Conservation (phyloP, 2,113 vertebrate genomes). For the Colossoma macropomum region DNA sequence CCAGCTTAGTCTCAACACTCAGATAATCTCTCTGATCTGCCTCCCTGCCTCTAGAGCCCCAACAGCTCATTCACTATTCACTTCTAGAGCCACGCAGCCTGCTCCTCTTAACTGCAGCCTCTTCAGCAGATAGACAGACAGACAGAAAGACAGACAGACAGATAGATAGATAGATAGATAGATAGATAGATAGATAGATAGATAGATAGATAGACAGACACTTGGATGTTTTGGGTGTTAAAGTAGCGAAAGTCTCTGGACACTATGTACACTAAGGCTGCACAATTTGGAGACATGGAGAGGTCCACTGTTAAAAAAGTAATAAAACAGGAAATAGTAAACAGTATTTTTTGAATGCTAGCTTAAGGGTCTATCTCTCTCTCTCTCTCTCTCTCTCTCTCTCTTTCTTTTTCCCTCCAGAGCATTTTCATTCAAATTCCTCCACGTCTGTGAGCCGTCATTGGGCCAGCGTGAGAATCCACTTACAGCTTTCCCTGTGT, state of each 20-base stretch:
- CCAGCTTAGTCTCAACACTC: neutral
- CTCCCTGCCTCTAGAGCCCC: conserved; percentile 42
- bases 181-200: too few species aligned
- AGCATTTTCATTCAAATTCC: conserved; percentile 75
- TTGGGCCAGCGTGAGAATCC: conserved; percentile 43
- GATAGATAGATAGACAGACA: too few species aligned
- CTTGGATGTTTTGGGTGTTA: too few species aligned
- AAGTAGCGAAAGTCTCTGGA: too few species aligned
- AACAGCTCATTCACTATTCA: neutral
- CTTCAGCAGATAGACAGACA: neutral
- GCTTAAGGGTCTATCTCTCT: conserved; percentile 46
- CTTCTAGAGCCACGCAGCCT: neutral
- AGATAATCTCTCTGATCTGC: neutral
- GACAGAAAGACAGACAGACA: neutral
- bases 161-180: too few species aligned
- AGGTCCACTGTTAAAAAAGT: too few species aligned
- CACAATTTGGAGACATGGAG: too few species aligned
- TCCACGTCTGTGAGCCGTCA: conserved; percentile 43
- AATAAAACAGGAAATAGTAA: too few species aligned
- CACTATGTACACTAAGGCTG: too few species aligned
- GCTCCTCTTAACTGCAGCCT: neutral
- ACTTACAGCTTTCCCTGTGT: conserved; percentile 46
- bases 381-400: conserved; percentile 2
- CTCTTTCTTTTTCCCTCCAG: conserved; percentile 38
- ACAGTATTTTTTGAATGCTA: conserved; percentile 60